These are phyloP conservation scores for Gobius niger DNA, from an alignment of 2,113 vertebrate genomes.

Conservation along the genomic window DNA sequence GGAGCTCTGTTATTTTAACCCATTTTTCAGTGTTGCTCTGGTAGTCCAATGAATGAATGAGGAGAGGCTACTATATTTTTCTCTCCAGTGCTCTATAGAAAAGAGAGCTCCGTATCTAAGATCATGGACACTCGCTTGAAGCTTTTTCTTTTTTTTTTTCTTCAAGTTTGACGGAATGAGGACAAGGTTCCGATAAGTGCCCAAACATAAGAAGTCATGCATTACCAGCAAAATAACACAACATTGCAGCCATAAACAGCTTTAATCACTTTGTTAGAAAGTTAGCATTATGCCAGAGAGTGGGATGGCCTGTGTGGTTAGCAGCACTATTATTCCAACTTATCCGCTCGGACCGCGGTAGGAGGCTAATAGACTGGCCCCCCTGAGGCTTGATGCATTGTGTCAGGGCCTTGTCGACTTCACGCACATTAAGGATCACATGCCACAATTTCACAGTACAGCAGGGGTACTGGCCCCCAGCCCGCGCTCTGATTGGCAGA, in stretches of 20 bases:
- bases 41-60: slow-evolving; percentile 61
- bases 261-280: slow-evolving; percentile 54
- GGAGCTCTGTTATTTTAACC: slow-evolving; percentile 70
- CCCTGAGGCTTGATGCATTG: slow-evolving; percentile 70
- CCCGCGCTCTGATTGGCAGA: slow-evolving; percentile 54
- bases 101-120: slow-evolving; percentile 51
- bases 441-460: slow-evolving; percentile 81
- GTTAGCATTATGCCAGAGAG: slow-evolving; percentile 14
- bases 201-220: slow-evolving; percentile 19
- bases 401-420: slow-evolving; percentile 79
- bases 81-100: slow-evolving; percentile 21
- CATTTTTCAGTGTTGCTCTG: slow-evolving; percentile 61
- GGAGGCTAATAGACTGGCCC: slow-evolving; percentile 74
- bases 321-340: slow-evolving; percentile 61
- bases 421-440: slow-evolving; percentile 82
- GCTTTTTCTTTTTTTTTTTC: slow-evolving; percentile 19
- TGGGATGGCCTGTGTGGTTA: slow-evolving; percentile 31
- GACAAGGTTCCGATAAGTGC: slow-evolving; percentile 38
- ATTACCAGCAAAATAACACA: neutral
- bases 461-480: slow-evolving; percentile 57
- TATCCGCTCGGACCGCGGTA: slow-evolving; percentile 63
- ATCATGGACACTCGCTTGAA: slow-evolving; percentile 55
- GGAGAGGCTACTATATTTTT: slow-evolving; percentile 34
- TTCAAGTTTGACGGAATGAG: slow-evolving; percentile 32
- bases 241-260: neutral